Percentiles rank a stretch among this genome's conserved stretches.
Conservation (phyloP, 2,797 vertebrate genomes). For the Bradypus variegatus region DNA sequence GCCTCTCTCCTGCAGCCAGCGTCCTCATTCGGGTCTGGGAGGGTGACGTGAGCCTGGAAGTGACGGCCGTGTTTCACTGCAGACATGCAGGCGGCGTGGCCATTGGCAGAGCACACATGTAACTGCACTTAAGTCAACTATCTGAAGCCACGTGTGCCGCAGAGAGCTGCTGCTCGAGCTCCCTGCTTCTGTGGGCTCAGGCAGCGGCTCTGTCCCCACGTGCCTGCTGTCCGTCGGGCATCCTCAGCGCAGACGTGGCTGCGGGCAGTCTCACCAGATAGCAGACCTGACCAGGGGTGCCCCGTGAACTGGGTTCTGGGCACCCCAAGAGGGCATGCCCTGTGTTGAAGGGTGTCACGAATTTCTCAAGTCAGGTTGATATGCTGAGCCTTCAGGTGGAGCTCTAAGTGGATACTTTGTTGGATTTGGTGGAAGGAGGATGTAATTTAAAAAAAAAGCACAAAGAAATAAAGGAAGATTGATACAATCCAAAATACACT, state of each 20-base stretch:
- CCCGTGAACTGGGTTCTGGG: neutral
- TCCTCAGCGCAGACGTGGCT: too few species aligned
- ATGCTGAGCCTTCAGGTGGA: too few species aligned
- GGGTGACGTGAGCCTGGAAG: neutral
- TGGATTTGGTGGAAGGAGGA: neutral
- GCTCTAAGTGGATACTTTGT: neutral
- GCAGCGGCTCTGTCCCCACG: too few species aligned
- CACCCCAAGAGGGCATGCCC: accelerated
- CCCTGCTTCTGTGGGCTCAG: too few species aligned
- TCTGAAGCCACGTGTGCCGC: too few species aligned
- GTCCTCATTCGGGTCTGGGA: neutral
- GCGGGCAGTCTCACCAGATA: accelerated
- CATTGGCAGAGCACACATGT: neutral
- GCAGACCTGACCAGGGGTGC: neutral
- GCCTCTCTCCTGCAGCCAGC: accelerated
- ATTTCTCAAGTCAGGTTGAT: too few species aligned
- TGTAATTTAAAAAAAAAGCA: neutral
- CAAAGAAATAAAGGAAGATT: neutral
- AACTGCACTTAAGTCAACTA: neutral
- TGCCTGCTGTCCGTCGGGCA: too few species aligned
- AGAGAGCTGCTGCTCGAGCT: too few species aligned
- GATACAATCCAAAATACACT: accelerated
- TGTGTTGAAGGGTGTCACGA: accelerated
- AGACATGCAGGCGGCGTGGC: accelerated
- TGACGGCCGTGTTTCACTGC: accelerated